Conservation (phyloP, 1,140 invertebrate genomes). For the Drosophila seguyi region DNA sequence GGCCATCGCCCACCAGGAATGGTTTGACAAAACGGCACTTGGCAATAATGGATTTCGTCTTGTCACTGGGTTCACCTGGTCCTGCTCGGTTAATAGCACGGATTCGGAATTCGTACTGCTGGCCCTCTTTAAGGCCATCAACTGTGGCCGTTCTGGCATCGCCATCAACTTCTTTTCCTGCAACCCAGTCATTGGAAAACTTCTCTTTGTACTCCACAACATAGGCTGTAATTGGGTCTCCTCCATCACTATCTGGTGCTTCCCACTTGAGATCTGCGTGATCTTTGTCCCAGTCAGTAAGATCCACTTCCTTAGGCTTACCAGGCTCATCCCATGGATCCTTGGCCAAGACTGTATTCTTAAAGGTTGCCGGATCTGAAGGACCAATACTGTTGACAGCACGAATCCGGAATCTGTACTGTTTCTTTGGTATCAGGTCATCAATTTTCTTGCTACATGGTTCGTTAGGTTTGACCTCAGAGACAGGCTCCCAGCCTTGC, state of each 20-base stretch:
- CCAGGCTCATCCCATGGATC: constrained; percentile 99
- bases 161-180: constrained; percentile 92
- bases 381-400: constrained; percentile 96
- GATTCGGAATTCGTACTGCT: constrained; percentile 98
- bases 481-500: constrained; percentile 94
- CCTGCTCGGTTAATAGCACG: constrained; percentile 98
- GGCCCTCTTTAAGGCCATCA: constrained; percentile 96
- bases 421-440: constrained; percentile 94
- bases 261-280: constrained; percentile 97
- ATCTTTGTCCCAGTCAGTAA: constrained; percentile 98
- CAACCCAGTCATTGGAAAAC: constrained; percentile 95
- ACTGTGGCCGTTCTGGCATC: constrained; percentile 92
- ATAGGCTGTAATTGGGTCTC: constrained; percentile 97
- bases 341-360: constrained; percentile 95
- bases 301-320: constrained; percentile 95
- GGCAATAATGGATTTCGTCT: constrained; percentile 97
- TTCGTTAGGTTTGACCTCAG: constrained; percentile 89
- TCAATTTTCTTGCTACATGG: constrained; percentile 93
- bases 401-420: constrained; percentile 97
- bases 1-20: constrained; percentile 94
- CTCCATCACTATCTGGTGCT: constrained; percentile 95
- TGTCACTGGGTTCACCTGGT: constrained; percentile 96
- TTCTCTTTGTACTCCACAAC: constrained; percentile 97
- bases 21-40: constrained; percentile 98
- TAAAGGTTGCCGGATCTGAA: constrained; percentile 94